A percentile compares a stretch with the other conserved stretches of the same genome.
Evolutionary conservation across 2,888 invertebrate genomes (phyloP).

Genomic region (Ditylenchus weischeri): DNA sequence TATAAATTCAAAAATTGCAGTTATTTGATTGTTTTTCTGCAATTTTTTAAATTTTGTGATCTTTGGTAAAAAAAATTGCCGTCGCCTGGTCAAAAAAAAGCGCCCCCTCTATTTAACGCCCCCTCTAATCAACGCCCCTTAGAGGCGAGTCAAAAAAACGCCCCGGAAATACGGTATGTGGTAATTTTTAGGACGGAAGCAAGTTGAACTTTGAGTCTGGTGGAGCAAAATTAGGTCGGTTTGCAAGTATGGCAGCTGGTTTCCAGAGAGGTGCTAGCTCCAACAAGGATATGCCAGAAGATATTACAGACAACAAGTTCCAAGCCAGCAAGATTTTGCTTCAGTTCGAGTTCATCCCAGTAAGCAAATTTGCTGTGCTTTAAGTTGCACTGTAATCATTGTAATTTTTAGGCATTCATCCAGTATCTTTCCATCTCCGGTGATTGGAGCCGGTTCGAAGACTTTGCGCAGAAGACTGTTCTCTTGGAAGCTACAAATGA

Average conservation of each 20-base stretch:
- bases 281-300: not conserved
- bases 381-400: not conserved
- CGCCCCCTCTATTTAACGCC: no score
- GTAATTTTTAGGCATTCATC: slow-evolving; percentile 17
- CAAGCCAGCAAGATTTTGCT: slow-evolving; percentile 15
- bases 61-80: no score
- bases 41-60: no score
- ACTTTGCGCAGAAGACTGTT: slow-evolving; percentile 14
- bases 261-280: not conserved
- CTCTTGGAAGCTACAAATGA: not conserved
- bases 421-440: slow-evolving; percentile 18
- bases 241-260: slow-evolving; percentile 11
- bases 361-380: not conserved
- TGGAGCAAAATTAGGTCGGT: slow-evolving; percentile 2
- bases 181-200: not conserved
- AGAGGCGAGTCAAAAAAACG: no score
- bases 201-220: slow-evolving; percentile 5
- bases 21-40: no score
- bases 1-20: no score
- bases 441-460: slow-evolving; percentile 19
- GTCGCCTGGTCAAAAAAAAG: no score
- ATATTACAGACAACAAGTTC: slow-evolving; percentile 9
- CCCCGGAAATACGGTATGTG: no score
- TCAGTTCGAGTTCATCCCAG: slow-evolving; percentile 21
- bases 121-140: no score